Evolutionary conservation across 2,888 invertebrate genomes (phyloP), one percentile per base, ranked within the genome.

Genomic region (Polietes domitor): DNA sequence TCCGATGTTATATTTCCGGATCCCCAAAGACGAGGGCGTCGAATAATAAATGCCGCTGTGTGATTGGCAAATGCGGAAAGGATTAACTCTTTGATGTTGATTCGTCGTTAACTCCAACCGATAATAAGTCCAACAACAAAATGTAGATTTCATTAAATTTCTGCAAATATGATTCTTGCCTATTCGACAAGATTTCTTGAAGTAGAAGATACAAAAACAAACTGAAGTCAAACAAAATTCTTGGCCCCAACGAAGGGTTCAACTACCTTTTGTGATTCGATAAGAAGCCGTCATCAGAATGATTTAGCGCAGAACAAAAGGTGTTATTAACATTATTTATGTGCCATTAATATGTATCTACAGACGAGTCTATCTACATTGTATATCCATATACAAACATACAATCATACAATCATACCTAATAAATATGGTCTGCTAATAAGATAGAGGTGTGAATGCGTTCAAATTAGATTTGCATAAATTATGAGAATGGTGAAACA

Each of bases 381-480:
- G 55, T 55, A 55, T 55, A 55, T 12, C 9, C 21, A 21, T 21
- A 24, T 9, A 21, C 21, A 21, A 12, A 55, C 6, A 24, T n/a
- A 17, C 17, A 15, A 0, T 1, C 61, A 37, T 37, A 7, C 37
- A 37, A 10, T 3, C 37, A 37, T 37, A 55, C 19, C 55, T 21
- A 9, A 10, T 19, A 24, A 55, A 9, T 7, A 55, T 26, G 58
- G 32, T 32, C 15, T 61, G 15, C 26, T 61, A 50, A n/a, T 6
- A 19, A 50, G 17, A n/a, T 32, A n/a, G 41, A 65, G 65, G 65
- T 65, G 65, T 65, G 65, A 65, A 65, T 19, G 41, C 32, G 65
- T 65, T 65, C 41, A 19, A 65, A 65, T 65, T 19, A 37, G 65
- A 65, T 65, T 65, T 65, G 37, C 41, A 65, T 41, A 41, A 65